Percentiles rank a stretch among this genome's conserved stretches.
Conservation (phyloP, 2,888 invertebrate species). For the Drosophila mulleri region DNA sequence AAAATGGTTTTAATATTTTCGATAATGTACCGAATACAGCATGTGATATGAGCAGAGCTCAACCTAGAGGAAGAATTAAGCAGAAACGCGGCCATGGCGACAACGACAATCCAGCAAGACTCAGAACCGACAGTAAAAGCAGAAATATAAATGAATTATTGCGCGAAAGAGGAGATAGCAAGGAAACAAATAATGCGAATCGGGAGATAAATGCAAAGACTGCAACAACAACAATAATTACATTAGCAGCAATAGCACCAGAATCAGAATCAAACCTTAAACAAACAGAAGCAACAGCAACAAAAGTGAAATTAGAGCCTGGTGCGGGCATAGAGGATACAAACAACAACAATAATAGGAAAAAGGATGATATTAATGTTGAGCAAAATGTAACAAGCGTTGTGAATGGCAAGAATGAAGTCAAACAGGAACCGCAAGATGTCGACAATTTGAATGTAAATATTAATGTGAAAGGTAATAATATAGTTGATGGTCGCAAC, state of each 20-base stretch:
- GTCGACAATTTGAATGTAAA: constrained; percentile 29
- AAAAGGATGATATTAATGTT: constrained; percentile 54
- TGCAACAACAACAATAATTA: constrained; percentile 43
- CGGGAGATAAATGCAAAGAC: constrained; percentile 75
- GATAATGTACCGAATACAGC: constrained; percentile 83
- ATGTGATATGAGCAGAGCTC: constrained; percentile 84
- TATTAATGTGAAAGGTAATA: constrained; percentile 20
- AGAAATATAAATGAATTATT: constrained; percentile 28
- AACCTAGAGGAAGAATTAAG: constrained; percentile 62
- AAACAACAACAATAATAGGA: constrained; percentile 38
- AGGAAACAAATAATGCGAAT: constrained; percentile 59
- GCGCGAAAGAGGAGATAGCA: constrained; percentile 19
- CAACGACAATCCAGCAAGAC: constrained; percentile 22
- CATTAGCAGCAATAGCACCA: constrained; percentile 13
- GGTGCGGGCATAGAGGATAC: constrained; percentile 52
- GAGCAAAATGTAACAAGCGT: constrained; percentile 68
- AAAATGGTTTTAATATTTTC: constrained; percentile 84
- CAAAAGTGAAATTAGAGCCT: constrained; percentile 62
- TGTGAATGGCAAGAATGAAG: constrained; percentile 73
- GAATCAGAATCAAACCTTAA: constrained; percentile 30
- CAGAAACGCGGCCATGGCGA: constrained; percentile 32
- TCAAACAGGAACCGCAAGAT: constrained; percentile 58
- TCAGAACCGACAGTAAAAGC: constrained; percentile 12
- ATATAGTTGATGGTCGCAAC: constrained; percentile 6
- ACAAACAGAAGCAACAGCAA: constrained; percentile 23